Conservation (phyloP, 2,888 invertebrate species). For the Coremacera marginata region DNA sequence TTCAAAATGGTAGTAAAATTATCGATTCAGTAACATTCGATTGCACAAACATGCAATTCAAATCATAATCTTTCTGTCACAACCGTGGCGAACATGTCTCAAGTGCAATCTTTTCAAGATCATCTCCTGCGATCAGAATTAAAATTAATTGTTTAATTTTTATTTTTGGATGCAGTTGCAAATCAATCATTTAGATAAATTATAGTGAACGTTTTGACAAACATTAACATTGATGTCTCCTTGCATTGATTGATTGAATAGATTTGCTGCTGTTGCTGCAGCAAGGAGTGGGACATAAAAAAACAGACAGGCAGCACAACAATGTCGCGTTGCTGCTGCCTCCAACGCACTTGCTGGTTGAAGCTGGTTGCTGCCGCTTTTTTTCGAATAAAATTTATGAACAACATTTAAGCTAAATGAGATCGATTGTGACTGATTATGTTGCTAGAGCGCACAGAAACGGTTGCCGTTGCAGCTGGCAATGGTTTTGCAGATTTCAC, state of each 20-base stretch:
- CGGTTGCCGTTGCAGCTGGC: not conserved
- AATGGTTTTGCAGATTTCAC: not conserved
- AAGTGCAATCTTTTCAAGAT: not conserved
- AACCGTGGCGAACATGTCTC: not conserved
- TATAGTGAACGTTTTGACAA: not conserved
- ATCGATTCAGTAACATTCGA: too few species aligned
- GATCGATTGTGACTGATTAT: slow-evolving; percentile 28
- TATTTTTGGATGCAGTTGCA: not conserved
- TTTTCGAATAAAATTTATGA: slow-evolving; percentile 13
- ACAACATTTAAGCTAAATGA: slow-evolving; percentile 29
- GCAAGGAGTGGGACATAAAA: not conserved
- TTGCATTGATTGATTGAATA: slow-evolving; percentile 7
- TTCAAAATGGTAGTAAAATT: too few species aligned
- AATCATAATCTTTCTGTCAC: too few species aligned
- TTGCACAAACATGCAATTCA: too few species aligned
- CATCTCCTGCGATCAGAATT: not conserved
- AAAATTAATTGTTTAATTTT: slow-evolving; percentile 18
- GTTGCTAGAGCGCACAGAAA: slow-evolving; percentile 7
- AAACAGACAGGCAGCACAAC: not conserved
- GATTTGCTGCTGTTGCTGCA: not conserved
- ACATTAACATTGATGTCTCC: slow-evolving; percentile 7
- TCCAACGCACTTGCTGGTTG: not conserved
- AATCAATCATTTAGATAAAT: slow-evolving; percentile 11
- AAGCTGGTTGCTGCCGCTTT: not conserved
- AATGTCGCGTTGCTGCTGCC: not conserved